Evolutionary conservation across 2,113 vertebrate species (phyloP), one percentile per base, ranked within the genome.

Genomic region (Cochlearius cochlearius): DNA sequence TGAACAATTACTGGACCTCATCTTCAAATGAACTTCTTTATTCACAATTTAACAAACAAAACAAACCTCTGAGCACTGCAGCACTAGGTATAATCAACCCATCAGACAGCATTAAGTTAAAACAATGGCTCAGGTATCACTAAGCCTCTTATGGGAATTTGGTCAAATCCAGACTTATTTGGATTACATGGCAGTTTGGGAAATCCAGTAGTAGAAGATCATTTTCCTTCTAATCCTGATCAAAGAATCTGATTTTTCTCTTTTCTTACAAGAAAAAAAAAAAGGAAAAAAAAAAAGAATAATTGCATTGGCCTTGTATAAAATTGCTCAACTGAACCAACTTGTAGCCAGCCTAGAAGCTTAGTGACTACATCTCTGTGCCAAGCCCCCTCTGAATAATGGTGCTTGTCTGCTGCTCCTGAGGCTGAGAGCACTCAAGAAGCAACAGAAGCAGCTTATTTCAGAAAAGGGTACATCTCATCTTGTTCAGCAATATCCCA

Each of bases 111-210:
- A 74, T 88, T 91, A 86, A 81, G 58, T 58, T 94, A 84, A 93
- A 96, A 94, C 78, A 97, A 95, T 74, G 50, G 84, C 80, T 97
- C 96, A 73, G 72, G 78, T 96, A 96, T 73, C 88, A 92, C 47
- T 94, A 97, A 96, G 66, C 86, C 38, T 96, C 85, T 97, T 96
- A 95, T 1, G n/a, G 43, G 71, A 94, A 87, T 83, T 85, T 43
- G 5, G 66, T 92, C 79, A 96, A 95, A 96, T 94, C 78, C 86
- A 94, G 92, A 92, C 55, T 95, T 91, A 96, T 27, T 91, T 86
- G 93, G 78, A 96, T 96, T 96, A 95, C 78, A 86, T 22, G 41
- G 81, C 45, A 94, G 66, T 94, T 97, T 90, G 64, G 86, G 74
- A 92, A 96, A 94, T 76, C 83, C 47, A 92, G 84, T 25, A 58